These are phyloP conservation scores for Epistrophe grossulariae DNA, from an alignment of 2,888 invertebrate species.

Conservation along the genomic window DNA sequence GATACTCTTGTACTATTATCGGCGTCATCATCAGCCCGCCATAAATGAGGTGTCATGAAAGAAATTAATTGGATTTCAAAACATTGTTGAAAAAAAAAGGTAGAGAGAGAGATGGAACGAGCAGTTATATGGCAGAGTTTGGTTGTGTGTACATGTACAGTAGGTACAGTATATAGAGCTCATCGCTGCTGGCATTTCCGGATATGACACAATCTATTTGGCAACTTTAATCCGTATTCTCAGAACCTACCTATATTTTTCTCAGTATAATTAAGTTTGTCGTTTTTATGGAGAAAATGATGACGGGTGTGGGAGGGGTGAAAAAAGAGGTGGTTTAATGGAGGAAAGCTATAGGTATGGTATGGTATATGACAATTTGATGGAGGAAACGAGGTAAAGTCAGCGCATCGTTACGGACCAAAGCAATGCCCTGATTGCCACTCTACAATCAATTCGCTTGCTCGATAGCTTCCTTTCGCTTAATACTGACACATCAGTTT, in stretches of 20 bases:
- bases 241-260: constrained; percentile 28
- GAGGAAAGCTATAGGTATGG: not conserved
- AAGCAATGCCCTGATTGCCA: constrained; percentile 49
- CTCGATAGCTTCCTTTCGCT: constrained; percentile 55
- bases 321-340: not conserved
- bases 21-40: constrained; percentile 68
- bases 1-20: constrained; percentile 65
- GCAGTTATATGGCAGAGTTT: constrained; percentile 25
- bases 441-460: constrained; percentile 68
- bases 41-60: constrained; percentile 74
- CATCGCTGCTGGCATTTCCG: constrained; percentile 57
- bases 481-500: constrained; percentile 68
- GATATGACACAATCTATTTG: constrained; percentile 67
- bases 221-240: constrained; percentile 71
- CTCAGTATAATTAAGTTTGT: constrained; percentile 71
- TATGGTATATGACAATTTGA: constrained; percentile 19
- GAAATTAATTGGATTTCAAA: constrained; percentile 75
- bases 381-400: constrained; percentile 8
- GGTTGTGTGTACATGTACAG: not conserved
- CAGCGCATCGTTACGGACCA: constrained; percentile 36
- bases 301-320: not conserved
- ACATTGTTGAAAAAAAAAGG: constrained; percentile 34
- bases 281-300: not conserved
- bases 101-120: constrained; percentile 6
- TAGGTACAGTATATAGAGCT: not conserved